These are phyloP conservation scores for Nephrocerus scutellatus DNA, from an alignment of 2,888 invertebrate species.

Conservation along the genomic window DNA sequence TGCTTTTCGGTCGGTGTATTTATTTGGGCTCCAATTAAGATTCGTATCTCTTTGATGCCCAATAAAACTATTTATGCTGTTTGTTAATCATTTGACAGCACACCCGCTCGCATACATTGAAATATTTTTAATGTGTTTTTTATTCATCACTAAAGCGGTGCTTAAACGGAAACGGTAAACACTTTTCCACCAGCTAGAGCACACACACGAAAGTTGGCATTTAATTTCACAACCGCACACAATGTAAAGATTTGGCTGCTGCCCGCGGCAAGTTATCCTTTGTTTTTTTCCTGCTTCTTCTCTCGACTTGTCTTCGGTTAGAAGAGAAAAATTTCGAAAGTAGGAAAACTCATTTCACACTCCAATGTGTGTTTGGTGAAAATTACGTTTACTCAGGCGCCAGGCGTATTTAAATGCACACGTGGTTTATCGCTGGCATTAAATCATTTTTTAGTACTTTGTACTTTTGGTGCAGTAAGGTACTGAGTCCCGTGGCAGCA, in stretches of 20 bases:
- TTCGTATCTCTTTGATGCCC: constrained; percentile 38
- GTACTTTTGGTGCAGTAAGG: too few species aligned
- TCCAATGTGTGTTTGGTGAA: constrained; percentile 25
- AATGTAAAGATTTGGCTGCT: too few species aligned
- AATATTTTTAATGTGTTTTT: constrained; percentile 19
- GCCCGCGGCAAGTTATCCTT: too few species aligned
- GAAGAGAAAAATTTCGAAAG: constrained; percentile 5
- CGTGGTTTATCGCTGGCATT: constrained; percentile 49
- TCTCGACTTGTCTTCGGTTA: constrained; percentile 14
- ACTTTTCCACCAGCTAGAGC: background rate
- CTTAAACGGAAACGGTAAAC: constrained; percentile 6
- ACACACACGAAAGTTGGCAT: constrained; percentile 8
- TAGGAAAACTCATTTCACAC: constrained; percentile 14
- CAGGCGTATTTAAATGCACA: constrained; percentile 48
- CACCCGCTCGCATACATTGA: too few species aligned
- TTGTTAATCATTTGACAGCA: too few species aligned
- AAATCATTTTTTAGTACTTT: constrained; percentile 43
- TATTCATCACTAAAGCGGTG: constrained; percentile 18
- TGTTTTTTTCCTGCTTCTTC: too few species aligned
- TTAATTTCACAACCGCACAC: constrained; percentile 18
- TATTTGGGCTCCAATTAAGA: constrained; percentile 43
- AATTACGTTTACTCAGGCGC: constrained; percentile 48
- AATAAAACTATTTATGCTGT: too few species aligned
- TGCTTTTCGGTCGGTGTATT: too few species aligned
- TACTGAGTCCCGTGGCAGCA: too few species aligned